Percentiles rank a stretch among this genome's conserved stretches.
Conservation (phyloP, 2,888 invertebrate species). For the Leptura quadrifasciata region DNA sequence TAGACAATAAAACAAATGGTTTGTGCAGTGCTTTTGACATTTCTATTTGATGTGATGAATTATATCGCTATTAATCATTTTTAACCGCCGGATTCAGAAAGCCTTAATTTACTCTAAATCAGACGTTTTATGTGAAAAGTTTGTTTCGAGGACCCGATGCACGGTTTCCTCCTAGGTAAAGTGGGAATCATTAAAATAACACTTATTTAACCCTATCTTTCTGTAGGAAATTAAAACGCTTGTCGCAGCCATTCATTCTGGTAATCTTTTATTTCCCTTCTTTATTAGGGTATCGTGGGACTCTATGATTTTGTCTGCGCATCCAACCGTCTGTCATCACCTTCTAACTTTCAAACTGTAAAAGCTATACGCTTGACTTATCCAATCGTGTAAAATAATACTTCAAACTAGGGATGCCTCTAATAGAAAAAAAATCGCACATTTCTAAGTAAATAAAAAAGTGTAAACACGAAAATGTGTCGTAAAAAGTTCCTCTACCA, state of each 20-base stretch:
- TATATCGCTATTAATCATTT: conserved; percentile 15
- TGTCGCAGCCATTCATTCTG: not conserved
- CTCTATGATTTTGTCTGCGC: too few relatives aligned
- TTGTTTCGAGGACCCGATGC: not conserved
- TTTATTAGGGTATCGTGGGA: too few relatives aligned
- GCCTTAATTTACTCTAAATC: not conserved
- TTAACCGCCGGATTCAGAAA: conserved; percentile 7
- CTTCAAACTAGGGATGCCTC: too few relatives aligned
- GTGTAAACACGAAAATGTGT: too few relatives aligned
- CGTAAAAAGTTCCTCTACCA: too few relatives aligned
- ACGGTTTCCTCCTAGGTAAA: not conserved
- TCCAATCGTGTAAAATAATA: too few relatives aligned
- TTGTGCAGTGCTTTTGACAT: conserved; percentile 11
- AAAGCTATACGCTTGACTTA: too few relatives aligned
- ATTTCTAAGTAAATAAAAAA: too few relatives aligned
- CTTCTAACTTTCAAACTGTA: too few relatives aligned
- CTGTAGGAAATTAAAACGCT: not conserved
- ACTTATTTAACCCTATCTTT: not conserved
- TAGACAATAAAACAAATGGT: conserved; percentile 9
- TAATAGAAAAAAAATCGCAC: too few relatives aligned
- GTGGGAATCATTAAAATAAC: not conserved
- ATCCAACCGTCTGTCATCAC: too few relatives aligned
- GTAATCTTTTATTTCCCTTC: not conserved
- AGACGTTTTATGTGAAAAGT: not conserved
- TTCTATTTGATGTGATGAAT: conserved; percentile 16